Conservation (phyloP, 2,113 vertebrate genomes). For the Pogona vitticeps region DNA sequence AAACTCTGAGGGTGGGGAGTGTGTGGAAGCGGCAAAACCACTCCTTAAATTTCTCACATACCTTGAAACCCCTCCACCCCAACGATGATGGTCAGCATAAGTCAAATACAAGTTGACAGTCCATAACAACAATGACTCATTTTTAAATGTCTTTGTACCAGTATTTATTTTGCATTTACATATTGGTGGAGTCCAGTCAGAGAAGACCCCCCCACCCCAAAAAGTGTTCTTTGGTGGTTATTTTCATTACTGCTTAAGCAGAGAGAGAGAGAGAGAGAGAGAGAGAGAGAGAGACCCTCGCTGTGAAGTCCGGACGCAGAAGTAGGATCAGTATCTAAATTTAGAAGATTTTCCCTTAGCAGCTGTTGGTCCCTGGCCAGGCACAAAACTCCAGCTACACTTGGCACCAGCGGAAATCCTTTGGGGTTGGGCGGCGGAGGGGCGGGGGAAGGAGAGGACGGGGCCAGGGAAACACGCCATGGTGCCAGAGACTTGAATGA, state of each 20-base stretch:
- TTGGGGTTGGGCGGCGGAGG: neutral
- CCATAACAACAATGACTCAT: too few relatives aligned
- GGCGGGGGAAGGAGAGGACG: too few relatives aligned
- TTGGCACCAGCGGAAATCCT: neutral
- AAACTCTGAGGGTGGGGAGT: too few relatives aligned
- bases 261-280: neutral
- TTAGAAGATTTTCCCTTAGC: neutral
- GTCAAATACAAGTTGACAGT: too few relatives aligned
- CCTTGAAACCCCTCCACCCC: too few relatives aligned
- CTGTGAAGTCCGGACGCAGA: neutral
- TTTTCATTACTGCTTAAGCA: neutral
- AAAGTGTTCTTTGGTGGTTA: neutral
- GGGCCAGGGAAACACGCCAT: neutral
- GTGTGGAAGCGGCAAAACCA: too few relatives aligned
- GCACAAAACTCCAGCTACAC: neutral
- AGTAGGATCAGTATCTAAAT: neutral
- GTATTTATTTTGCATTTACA: neutral
- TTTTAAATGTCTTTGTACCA: neutral
- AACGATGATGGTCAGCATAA: too few relatives aligned
- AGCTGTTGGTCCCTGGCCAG: neutral
- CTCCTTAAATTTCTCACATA: too few relatives aligned
- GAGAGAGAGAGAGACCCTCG: neutral
- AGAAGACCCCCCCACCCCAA: neutral
- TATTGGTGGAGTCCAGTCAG: neutral
- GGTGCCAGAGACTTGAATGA: neutral